These are phyloP conservation scores for Chloroceryle inda DNA, from an alignment of 2,797 vertebrate genomes.

Conservation along the genomic window DNA sequence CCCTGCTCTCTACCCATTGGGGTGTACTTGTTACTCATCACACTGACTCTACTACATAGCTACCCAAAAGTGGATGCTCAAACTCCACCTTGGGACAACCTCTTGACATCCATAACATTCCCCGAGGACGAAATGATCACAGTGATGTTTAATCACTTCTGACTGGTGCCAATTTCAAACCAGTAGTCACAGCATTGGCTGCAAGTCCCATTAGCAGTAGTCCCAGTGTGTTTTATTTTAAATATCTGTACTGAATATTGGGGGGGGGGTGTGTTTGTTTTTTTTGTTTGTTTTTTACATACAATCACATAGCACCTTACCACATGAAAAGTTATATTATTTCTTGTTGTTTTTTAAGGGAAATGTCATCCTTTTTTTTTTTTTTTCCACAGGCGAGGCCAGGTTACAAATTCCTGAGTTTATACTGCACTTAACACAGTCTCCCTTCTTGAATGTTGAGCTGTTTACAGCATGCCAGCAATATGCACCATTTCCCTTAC, in stretches of 20 bases:
- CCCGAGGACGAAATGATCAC: neutral
- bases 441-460: constrained; percentile 52
- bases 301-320: neutral
- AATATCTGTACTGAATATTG: neutral
- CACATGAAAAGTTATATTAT: neutral
- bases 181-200: neutral
- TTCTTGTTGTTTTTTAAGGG: neutral
- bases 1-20: neutral
- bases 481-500: constrained; percentile 62
- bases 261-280: neutral
- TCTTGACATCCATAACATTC: accelerated
- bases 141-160: neutral
- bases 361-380: neutral
- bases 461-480: constrained; percentile 61
- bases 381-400: neutral
- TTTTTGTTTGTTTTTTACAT: neutral
- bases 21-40: accelerated
- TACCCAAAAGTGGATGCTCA: neutral
- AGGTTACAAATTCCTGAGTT: constrained; percentile 75
- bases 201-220: neutral
- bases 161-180: neutral
- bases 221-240: neutral
- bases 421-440: constrained; percentile 65
- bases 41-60: neutral
- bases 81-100: neutral